These are phyloP conservation scores for Arctocebus calabarensis DNA, from an alignment of 2,797 vertebrate genomes.

Conservation along the genomic window DNA sequence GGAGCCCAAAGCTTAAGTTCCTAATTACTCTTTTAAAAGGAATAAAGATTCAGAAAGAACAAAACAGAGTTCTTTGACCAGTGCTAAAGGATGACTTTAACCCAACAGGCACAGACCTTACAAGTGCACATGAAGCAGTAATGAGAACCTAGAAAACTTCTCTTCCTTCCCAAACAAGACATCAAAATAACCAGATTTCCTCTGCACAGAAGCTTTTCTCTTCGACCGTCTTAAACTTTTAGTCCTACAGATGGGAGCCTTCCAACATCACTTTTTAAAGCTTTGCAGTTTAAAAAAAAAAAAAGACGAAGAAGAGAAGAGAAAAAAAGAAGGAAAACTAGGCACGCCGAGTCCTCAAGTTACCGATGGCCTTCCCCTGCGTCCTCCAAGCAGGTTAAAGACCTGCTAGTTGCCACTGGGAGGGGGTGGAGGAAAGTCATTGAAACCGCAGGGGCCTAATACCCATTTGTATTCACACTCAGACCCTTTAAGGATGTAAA, in stretches of 20 bases:
- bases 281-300: neutral
- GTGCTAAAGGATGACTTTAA: neutral
- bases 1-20: neutral
- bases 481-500: conserved; percentile 73
- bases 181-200: neutral
- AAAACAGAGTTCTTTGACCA: neutral
- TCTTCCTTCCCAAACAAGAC: neutral
- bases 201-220: neutral
- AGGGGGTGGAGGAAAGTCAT: conserved; percentile 66
- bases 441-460: conserved; percentile 76
- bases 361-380: conserved; percentile 41
- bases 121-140: neutral
- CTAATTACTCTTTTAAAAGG: neutral
- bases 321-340: neutral
- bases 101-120: neutral
- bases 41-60: neutral
- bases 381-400: conserved; percentile 71
- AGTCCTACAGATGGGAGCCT: neutral
- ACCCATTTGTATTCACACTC: conserved; percentile 77
- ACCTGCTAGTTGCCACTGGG: conserved; percentile 64
- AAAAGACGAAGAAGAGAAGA: neutral
- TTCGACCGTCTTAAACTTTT: neutral
- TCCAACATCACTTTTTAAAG: neutral
- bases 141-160: neutral
- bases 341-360: neutral